These are phyloP conservation scores for Cecropterus lyciades DNA, from an alignment of 1,140 invertebrate genomes.

Conservation along the genomic window DNA sequence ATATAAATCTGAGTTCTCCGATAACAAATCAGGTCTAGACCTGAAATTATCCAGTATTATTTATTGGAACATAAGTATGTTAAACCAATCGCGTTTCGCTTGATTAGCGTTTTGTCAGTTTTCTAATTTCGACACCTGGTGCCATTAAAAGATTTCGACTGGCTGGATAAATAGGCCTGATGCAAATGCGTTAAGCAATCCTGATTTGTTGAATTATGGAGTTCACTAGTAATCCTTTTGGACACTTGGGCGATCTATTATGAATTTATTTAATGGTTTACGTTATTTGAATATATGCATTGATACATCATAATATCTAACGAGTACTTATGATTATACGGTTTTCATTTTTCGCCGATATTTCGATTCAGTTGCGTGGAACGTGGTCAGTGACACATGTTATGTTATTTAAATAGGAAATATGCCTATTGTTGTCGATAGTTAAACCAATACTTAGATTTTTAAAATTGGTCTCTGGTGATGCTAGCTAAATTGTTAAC, in stretches of 20 bases:
- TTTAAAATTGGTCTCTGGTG: too few species aligned
- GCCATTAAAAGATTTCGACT: slow-evolving; percentile 30
- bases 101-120: slow-evolving; percentile 30
- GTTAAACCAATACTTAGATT: too few species aligned
- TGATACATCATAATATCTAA: too few species aligned
- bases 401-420: too few species aligned
- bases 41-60: slow-evolving; percentile 3
- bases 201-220: not conserved
- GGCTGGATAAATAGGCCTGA: slow-evolving; percentile 21
- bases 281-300: too few species aligned
- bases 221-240: not conserved
- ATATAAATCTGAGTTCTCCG: slow-evolving; percentile 1
- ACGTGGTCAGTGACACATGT: too few species aligned
- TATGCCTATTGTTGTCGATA: too few species aligned
- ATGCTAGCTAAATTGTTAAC: too few species aligned
- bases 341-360: too few species aligned
- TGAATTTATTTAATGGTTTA: too few species aligned
- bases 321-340: too few species aligned
- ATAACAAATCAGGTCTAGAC: slow-evolving; percentile 8
- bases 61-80: slow-evolving; percentile 16
- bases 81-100: slow-evolving; percentile 26
- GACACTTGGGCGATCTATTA: not conserved
- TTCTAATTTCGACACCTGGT: slow-evolving; percentile 32
- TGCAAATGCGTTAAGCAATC: slow-evolving; percentile 18
- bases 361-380: too few species aligned